A percentile compares a stretch with the other conserved stretches of the same genome.
Evolutionary conservation across 2,113 vertebrate species (phyloP).

Genomic region (Pelobates fuscus): DNA sequence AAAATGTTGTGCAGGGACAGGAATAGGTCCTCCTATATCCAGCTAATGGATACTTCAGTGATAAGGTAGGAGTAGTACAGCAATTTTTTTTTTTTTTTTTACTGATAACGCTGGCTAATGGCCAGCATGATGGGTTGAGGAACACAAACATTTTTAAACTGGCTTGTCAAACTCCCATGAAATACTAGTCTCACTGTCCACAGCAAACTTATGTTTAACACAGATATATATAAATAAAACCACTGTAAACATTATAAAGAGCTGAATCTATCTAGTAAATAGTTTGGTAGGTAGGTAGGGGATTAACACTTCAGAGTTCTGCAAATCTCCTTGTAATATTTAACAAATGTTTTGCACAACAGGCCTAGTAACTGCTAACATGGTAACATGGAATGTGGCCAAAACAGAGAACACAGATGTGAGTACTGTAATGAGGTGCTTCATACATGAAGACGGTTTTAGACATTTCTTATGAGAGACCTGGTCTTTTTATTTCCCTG

Average conservation of each 20-base stretch:
- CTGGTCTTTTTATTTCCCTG: too few relatives aligned
- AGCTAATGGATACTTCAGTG: constrained; percentile 9
- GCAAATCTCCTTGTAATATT: constrained; percentile 8
- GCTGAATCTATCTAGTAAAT: too few relatives aligned
- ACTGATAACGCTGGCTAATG: neutral
- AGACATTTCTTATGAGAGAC: neutral
- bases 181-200: too few relatives aligned
- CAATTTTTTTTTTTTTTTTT: too few relatives aligned
- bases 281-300: too few relatives aligned
- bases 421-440: neutral
- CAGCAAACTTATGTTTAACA: too few relatives aligned
- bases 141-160: too few relatives aligned
- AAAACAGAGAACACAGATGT: neutral
- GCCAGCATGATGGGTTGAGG: too few relatives aligned
- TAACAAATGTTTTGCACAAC: neutral
- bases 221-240: too few relatives aligned
- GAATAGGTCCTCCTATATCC: neutral
- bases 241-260: too few relatives aligned
- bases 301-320: too few relatives aligned
- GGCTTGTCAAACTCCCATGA: too few relatives aligned
- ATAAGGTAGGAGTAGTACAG: neutral
- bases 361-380: constrained; percentile 31
- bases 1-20: neutral
- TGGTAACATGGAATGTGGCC: constrained; percentile 23
- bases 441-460: neutral